phyloP scores from a whole-genome alignment of 2,888 invertebrate species.

The Chrysomela aeneicollis region DNA sequence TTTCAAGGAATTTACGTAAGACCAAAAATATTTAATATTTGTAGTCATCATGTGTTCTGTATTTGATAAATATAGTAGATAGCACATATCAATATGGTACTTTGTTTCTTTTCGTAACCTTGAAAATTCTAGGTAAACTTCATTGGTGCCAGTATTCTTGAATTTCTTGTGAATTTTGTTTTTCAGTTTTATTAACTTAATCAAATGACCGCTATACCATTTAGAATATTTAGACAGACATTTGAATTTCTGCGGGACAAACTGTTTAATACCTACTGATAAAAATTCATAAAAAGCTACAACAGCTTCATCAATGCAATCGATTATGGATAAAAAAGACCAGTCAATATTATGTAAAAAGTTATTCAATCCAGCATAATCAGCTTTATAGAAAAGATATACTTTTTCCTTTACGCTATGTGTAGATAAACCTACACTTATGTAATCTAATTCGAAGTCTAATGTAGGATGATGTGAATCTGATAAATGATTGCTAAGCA shows the following conservation, averaged over 20 bases:
- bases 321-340: neutral
- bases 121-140: slow-evolving; percentile 6
- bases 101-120: slow-evolving; percentile 9
- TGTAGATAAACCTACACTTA: neutral
- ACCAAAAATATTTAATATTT: slow-evolving; percentile 14
- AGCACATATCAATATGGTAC: slow-evolving; percentile 17
- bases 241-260: slow-evolving; percentile 8
- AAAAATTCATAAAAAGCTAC: slow-evolving; percentile 12
- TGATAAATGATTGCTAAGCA: slow-evolving; percentile 5
- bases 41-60: slow-evolving; percentile 8
- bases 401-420: neutral
- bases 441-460: neutral
- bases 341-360: slow-evolving; percentile 11
- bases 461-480: slow-evolving; percentile 7
- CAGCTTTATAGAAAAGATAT: slow-evolving; percentile 9
- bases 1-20: slow-evolving; percentile 14
- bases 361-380: slow-evolving; percentile 8
- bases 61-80: slow-evolving; percentile 8
- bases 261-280: neutral
- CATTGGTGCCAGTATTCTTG: slow-evolving; percentile 1
- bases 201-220: slow-evolving; percentile 8
- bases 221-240: slow-evolving; percentile 8
- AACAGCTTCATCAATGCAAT: slow-evolving; percentile 3
- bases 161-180: slow-evolving; percentile 4
- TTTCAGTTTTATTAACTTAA: slow-evolving; percentile 9